These are phyloP conservation scores for Periophthalmus magnuspinnatus DNA, from an alignment of 2,797 vertebrate genomes.

Conservation along the genomic window DNA sequence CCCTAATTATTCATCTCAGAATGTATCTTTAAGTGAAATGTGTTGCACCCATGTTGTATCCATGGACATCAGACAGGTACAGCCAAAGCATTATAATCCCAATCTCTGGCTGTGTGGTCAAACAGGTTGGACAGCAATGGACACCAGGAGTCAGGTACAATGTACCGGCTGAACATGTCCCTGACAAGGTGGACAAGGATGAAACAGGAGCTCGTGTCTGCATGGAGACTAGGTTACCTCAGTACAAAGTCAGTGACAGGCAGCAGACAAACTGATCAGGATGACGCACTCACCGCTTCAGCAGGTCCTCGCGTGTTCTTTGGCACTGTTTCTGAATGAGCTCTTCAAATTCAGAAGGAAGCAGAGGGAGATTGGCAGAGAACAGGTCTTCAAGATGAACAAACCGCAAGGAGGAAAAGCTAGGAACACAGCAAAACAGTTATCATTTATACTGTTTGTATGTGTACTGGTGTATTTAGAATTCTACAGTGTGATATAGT, in stretches of 20 bases:
- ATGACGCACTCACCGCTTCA: conserved; percentile 72
- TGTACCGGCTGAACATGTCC: conserved; percentile 35
- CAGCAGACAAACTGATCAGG: conserved; percentile 10
- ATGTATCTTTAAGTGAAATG: no score
- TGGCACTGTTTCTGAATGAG: conserved; percentile 81
- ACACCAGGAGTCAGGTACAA: conserved; percentile 22
- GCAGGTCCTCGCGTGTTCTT: conserved; percentile 74
- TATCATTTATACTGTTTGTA: background rate
- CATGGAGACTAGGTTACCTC: background rate
- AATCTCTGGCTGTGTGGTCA: background rate
- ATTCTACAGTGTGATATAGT: no score
- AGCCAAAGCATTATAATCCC: background rate
- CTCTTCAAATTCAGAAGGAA: conserved; percentile 76
- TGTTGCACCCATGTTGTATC: background rate
- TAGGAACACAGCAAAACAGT: conserved; percentile 40
- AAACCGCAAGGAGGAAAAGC: conserved; percentile 85
- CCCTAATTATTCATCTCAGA: no score
- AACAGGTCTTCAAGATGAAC: conserved; percentile 79
- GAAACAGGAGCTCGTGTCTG: conserved; percentile 48
- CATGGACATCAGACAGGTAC: background rate
- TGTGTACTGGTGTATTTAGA: no score
- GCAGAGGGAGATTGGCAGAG: conserved; percentile 74
- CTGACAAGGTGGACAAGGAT: conserved; percentile 44
- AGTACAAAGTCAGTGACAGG: no score
- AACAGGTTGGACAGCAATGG: background rate